Conservation (phyloP, 2,113 vertebrate species). For the Melierax canorus region DNA sequence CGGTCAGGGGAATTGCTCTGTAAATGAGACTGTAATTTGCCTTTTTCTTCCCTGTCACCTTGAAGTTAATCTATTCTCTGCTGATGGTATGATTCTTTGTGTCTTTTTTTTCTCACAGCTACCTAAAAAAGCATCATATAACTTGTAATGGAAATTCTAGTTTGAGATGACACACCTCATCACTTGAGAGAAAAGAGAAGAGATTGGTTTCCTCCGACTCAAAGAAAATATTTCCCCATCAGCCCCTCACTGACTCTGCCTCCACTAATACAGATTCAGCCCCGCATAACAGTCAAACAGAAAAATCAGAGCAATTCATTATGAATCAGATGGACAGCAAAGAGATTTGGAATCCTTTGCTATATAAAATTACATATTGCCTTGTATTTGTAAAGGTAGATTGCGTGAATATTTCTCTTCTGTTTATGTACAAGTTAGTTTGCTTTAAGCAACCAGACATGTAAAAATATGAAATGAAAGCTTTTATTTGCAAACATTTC, state of each 20-base stretch:
- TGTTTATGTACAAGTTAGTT: neutral
- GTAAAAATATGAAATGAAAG: neutral
- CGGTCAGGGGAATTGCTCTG: neutral
- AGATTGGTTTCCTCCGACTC: neutral
- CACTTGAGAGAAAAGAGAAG: neutral
- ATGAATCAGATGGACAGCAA: neutral
- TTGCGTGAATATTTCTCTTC: neutral
- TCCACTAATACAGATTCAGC: neutral
- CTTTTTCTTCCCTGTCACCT: neutral
- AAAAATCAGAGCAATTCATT: neutral
- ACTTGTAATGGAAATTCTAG: neutral
- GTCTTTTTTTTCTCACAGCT: neutral
- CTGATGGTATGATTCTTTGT: neutral
- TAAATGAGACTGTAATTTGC: neutral
- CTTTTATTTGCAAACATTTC: neutral
- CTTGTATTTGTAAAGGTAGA: neutral
- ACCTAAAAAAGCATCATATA: neutral
- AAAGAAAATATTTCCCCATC: neutral
- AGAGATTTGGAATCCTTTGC: neutral
- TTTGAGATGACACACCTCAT: neutral
- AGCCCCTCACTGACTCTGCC: neutral
- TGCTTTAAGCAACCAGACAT: neutral
- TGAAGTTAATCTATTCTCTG: neutral
- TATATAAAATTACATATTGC: rapidly evolving
- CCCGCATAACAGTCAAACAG: neutral